phyloP scores from a whole-genome alignment of 2,797 vertebrate species.

The Enteromius fasciolatus region DNA sequence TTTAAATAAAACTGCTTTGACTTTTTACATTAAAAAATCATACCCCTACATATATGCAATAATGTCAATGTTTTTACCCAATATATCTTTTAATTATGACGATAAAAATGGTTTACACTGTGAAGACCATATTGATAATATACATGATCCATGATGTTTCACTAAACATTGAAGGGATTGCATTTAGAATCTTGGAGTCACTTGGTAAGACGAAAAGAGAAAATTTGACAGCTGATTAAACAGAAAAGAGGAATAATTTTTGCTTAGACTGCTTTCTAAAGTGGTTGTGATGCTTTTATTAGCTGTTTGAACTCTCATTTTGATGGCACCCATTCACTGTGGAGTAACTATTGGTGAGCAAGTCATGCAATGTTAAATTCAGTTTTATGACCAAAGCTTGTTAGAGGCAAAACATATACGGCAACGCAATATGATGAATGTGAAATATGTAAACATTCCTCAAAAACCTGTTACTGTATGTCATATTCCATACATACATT shows the following conservation, averaged over 20 bases:
- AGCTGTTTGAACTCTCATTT: neutral
- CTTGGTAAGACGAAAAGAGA: neutral
- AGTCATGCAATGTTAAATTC: no score
- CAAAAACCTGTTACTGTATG: neutral
- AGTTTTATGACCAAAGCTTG: neutral
- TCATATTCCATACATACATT: neutral
- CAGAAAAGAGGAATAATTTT: neutral
- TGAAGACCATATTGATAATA: neutral
- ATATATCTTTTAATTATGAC: no score
- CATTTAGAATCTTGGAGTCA: neutral
- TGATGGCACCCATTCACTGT: neutral
- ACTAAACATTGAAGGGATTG: neutral
- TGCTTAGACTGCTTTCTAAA: neutral
- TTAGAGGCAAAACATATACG: neutral
- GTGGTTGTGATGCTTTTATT: neutral
- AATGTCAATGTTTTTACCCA: no score
- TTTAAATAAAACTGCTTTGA: no score
- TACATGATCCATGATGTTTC: neutral
- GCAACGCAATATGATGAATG: neutral
- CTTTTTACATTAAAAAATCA: no score
- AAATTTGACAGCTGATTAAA: neutral
- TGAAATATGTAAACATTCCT: neutral
- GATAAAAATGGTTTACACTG: neutral
- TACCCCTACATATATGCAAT: no score
- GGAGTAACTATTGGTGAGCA: no score